These are phyloP conservation scores for Punctoribates punctum DNA, from an alignment of 2,888 invertebrate genomes.

Conservation along the genomic window DNA sequence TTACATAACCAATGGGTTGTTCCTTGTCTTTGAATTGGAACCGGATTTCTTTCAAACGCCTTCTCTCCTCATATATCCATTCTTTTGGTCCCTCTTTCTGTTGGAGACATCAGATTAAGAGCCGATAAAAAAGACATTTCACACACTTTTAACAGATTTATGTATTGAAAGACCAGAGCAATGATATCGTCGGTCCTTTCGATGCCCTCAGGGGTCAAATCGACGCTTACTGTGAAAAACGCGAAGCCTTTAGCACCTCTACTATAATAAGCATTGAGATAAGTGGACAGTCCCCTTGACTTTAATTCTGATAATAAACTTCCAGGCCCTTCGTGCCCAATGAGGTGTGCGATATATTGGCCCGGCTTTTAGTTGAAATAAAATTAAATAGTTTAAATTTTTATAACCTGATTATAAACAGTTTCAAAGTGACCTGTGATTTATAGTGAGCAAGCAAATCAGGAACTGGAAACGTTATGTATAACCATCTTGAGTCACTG, in stretches of 20 bases:
- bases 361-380: slow-evolving; percentile 66
- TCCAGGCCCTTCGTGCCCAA: slow-evolving; percentile 95
- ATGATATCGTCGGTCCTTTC: slow-evolving; percentile 86
- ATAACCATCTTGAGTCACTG: slow-evolving; percentile 80
- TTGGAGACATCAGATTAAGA: not conserved
- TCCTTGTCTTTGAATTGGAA: slow-evolving; percentile 84
- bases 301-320: slow-evolving; percentile 86
- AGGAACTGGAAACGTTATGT: slow-evolving; percentile 71
- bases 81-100: slow-evolving; percentile 66
- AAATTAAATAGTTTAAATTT: too few relatives aligned
- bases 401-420: not conserved
- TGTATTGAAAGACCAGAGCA: slow-evolving; percentile 74
- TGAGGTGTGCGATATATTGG: slow-evolving; percentile 80
- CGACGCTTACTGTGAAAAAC: slow-evolving; percentile 77
- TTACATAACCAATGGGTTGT: slow-evolving; percentile 68
- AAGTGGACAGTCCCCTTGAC: slow-evolving; percentile 58
- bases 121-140: not conserved
- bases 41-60: slow-evolving; percentile 71
- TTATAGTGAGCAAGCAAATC: slow-evolving; percentile 40
- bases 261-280: slow-evolving; percentile 10
- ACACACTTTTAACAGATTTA: slow-evolving; percentile 67
- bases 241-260: slow-evolving; percentile 77
- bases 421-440: not conserved
- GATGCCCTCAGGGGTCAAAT: slow-evolving; percentile 86
- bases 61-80: slow-evolving; percentile 90